Percentiles rank a stretch among this genome's conserved stretches.
phyloP scores from a whole-genome alignment of 2,113 vertebrate species.

The Pionites leucogaster region DNA sequence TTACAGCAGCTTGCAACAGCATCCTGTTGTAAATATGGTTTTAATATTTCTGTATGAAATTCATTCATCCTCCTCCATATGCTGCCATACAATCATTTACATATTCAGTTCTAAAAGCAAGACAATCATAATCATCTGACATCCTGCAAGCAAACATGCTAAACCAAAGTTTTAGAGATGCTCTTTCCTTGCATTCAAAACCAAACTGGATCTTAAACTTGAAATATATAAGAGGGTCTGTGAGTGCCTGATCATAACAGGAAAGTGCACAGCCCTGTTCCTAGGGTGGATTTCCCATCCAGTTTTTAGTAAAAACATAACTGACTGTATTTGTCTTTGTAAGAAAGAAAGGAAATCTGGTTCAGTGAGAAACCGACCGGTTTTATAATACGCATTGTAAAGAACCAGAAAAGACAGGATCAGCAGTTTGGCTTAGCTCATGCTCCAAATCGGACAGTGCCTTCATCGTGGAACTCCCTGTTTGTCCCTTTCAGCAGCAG shows the following conservation, averaged over 20 bases:
- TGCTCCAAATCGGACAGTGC: background rate
- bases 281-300: background rate
- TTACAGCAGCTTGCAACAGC: slow-evolving; percentile 7
- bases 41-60: slow-evolving; percentile 43
- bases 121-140: background rate
- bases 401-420: background rate
- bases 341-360: background rate
- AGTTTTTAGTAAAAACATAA: background rate
- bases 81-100: background rate
- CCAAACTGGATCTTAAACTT: background rate
- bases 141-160: background rate
- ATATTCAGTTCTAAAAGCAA: slow-evolving; percentile 23
- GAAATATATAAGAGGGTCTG: background rate
- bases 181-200: background rate
- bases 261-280: background rate
- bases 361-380: background rate
- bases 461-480: background rate
- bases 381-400: background rate
- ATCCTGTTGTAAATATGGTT: slow-evolving; percentile 19
- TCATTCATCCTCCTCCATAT: background rate
- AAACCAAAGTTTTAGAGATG: background rate
- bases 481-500: background rate
- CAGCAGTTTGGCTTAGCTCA: background rate
- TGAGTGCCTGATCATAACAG: background rate
- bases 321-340: background rate